Conservation (phyloP, 2,797 vertebrate species). For the Limosa lapponica region DNA sequence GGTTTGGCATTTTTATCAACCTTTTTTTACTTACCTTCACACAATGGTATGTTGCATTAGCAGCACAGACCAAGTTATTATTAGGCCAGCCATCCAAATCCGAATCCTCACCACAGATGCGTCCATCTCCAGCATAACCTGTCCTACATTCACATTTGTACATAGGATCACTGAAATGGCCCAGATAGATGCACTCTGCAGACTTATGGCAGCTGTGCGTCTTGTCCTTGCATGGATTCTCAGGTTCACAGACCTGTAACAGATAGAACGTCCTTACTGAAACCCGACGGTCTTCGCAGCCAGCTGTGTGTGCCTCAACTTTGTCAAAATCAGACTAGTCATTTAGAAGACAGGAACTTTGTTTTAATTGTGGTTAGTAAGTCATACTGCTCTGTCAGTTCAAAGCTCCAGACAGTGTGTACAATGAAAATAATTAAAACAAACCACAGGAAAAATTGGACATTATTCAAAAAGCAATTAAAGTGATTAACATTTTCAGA, state of each 20-base stretch:
- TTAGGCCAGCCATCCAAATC: conserved; percentile 99
- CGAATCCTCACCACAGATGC: conserved; percentile 95
- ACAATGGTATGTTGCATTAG: conserved; percentile 94
- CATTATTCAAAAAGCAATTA: background rate
- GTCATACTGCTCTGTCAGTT: background rate
- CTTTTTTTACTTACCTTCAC: conserved; percentile 83
- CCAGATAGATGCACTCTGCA: conserved; percentile 93
- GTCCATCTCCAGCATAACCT: conserved; percentile 95
- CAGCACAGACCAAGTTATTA: conserved; percentile 90
- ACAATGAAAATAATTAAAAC: background rate
- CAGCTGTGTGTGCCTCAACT: background rate
- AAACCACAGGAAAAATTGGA: background rate
- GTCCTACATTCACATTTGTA: conserved; percentile 97
- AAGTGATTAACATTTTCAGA: background rate
- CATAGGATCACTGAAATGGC: conserved; percentile 96
- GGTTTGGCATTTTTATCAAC: background rate
- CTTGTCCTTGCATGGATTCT: conserved; percentile 94
- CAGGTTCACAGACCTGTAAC: conserved; percentile 91
- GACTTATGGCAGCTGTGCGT: conserved; percentile 93
- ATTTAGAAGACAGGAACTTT: background rate
- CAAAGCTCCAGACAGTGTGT: background rate
- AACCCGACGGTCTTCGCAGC: background rate
- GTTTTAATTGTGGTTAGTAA: background rate
- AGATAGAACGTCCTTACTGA: background rate
- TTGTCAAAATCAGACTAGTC: background rate